Base-by-base conservation (phyloP, 1,140 invertebrate species). In the Philopotamus ludificatus region DNA sequence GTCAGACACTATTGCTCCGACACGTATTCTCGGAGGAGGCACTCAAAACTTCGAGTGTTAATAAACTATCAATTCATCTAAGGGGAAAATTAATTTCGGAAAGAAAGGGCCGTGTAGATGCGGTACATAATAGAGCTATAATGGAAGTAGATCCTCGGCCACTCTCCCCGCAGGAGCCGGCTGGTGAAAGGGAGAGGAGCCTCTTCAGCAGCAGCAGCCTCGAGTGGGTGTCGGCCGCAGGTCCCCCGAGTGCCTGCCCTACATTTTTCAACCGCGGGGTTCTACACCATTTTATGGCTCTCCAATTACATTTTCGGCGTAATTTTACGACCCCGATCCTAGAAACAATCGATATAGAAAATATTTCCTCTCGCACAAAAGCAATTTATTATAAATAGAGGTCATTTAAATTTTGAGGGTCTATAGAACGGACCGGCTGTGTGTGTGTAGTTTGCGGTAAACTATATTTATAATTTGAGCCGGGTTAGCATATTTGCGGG, bases 161-260 rank as follows among this genome's bases (percentile, higher is more conserved):
- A 58, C 45, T 58, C 45, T 58, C 45, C 55, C 20, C 44, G 61
- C 28, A 53, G 21, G 28, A 49, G 15, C n/a, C n/a, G n/a, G n/a
- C n/a, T n/a, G 21, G 47, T 23, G 25, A 54, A 47, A 45, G 50
- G 51, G 51, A 26, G 28, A 53, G 59, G n/a, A n/a, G 59, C 59
- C 59, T 51, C 64, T 60, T 47, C 47, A 16, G 20, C 55, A 64
- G 39, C 50, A 28, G 51, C 28, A 34, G 23, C 22, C 18, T 64
- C 23, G 53, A 66, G 64, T 59, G 64, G 55, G 44, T 57, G 64
- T 66, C 64, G 45, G 28, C 53, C 34, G 44, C 64, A 66, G 64
- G 41, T 15, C 26, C 50, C 1, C 54, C 15, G 23, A 66, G 64
- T 66, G 64, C n/a, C n/a, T n/a, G n/a, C 10, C 64, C 64, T 60